These are phyloP conservation scores for Dendrocopos noguchii DNA, from an alignment of 2,113 vertebrate species.

Conservation along the genomic window DNA sequence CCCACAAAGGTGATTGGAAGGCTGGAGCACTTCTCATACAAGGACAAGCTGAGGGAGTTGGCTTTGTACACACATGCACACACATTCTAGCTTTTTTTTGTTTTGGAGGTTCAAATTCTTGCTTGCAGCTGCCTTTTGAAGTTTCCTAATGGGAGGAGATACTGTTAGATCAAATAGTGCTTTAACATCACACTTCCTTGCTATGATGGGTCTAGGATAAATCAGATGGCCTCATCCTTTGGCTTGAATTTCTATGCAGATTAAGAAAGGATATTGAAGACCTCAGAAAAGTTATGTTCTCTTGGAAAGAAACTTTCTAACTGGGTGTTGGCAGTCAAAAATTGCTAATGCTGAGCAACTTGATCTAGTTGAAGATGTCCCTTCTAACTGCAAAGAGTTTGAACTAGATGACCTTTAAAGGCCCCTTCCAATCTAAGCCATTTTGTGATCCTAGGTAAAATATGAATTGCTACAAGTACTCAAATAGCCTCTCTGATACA, in stretches of 20 bases:
- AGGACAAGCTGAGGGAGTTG: too few species aligned
- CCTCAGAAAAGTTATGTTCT: background rate
- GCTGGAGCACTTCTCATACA: too few species aligned
- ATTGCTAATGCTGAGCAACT: too few species aligned
- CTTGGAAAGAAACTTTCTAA: background rate
- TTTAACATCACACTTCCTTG: background rate
- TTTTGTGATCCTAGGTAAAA: background rate
- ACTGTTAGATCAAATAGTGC: background rate
- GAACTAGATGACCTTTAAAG: too few species aligned
- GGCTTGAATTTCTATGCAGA: background rate
- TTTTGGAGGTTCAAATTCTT: background rate
- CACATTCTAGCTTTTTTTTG: background rate
- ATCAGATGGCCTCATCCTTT: background rate
- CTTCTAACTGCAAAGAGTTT: too few species aligned
- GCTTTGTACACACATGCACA: rapidly evolving
- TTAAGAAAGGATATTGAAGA: background rate
- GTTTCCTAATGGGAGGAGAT: background rate
- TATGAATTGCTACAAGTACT: background rate
- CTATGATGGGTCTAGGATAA: background rate
- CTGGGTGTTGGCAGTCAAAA: background rate
- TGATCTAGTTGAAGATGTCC: too few species aligned
- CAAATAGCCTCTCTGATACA: background rate
- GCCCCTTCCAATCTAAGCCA: too few species aligned
- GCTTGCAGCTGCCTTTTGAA: background rate
- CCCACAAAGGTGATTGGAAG: too few species aligned